Percentiles rank a stretch among this genome's conserved stretches.
These are phyloP conservation scores for Eufriesea mexicana DNA, from an alignment of 1,140 invertebrate species.

Conservation along the genomic window DNA sequence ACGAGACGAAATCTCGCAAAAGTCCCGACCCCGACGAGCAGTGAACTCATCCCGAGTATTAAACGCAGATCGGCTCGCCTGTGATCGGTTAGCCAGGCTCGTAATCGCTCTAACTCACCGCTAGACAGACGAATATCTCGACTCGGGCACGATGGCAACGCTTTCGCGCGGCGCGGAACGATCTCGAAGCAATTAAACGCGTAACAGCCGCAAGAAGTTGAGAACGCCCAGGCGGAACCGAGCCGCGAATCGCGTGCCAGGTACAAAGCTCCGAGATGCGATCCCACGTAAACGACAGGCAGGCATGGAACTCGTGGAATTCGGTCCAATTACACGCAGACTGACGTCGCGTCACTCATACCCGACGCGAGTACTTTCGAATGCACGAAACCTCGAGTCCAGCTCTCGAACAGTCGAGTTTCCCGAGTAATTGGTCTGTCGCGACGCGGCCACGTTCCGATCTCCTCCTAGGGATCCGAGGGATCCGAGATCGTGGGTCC, in stretches of 20 bases:
- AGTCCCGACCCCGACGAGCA: no score
- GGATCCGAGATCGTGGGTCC: no score
- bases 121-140: no score
- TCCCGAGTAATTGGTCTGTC: slow-evolving; percentile 38
- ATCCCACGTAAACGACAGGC: slow-evolving; percentile 46
- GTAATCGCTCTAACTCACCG: background rate
- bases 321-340: slow-evolving; percentile 60
- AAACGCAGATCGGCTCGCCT: no score
- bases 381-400: slow-evolving; percentile 18
- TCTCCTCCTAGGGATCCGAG: background rate
- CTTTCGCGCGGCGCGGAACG: background rate
- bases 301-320: slow-evolving; percentile 53
- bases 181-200: slow-evolving; percentile 36
- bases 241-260: slow-evolving; percentile 56
- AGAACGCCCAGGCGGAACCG: background rate
- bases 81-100: no score
- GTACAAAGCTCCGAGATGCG: slow-evolving; percentile 33
- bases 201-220: slow-evolving; percentile 39
- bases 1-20: background rate
- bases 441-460: background rate
- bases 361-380: slow-evolving; percentile 26
- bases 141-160: no score
- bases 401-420: slow-evolving; percentile 20
- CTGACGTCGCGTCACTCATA: slow-evolving; percentile 52
- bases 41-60: no score